Evolutionary conservation across 2,797 vertebrate species (phyloP), one percentile per base, ranked within the genome.

Genomic region (Naso thynnoides): DNA sequence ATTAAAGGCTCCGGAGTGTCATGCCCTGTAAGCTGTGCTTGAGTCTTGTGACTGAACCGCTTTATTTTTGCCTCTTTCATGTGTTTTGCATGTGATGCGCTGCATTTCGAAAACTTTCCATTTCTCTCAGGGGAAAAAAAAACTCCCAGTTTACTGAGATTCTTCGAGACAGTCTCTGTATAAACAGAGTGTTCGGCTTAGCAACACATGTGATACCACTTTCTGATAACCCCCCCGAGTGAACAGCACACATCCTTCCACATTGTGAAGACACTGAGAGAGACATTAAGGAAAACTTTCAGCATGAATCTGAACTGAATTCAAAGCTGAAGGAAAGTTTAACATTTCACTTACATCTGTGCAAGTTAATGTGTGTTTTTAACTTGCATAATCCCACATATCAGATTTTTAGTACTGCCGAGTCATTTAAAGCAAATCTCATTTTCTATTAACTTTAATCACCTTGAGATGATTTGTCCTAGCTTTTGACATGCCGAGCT

Each of bases 401-500:
- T 57, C 1, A 18, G 44, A 16, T 47, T 16, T 45, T 31, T 19
- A 3, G 18, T 44, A 15, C 52, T 64, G 45, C 41, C 4, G 0
- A 19, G 45, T 82, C 81, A 50, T 79, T 27, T 73, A 73, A 80
- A 67, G 54, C n/a, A 24, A 56, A 78, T n/a, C 14, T 0, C 8
- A 50, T 72, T 71, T 60, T 55, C 31, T 3, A 50, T n/a, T 44
- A 48, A 50, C 44, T 53, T 73, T 16, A 58, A 50, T 79, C 65
- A 49, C 60, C 54, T 76, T 24, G 16, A 76, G 58, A 76, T 57
- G 53, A 81, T 75, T 78, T 59, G 31, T 58, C 60, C 53, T 23
- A 45, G 29, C 31, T 23, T 63, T 78, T 74, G 65, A 76, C 78
- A 68, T n/a, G 55, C 80, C 26, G 49, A 57, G 58, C 68, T 79